Evolutionary conservation across 2,113 vertebrate species (phyloP), one percentile per base, ranked within the genome.

Genomic region (Oryzias javanicus): DNA sequence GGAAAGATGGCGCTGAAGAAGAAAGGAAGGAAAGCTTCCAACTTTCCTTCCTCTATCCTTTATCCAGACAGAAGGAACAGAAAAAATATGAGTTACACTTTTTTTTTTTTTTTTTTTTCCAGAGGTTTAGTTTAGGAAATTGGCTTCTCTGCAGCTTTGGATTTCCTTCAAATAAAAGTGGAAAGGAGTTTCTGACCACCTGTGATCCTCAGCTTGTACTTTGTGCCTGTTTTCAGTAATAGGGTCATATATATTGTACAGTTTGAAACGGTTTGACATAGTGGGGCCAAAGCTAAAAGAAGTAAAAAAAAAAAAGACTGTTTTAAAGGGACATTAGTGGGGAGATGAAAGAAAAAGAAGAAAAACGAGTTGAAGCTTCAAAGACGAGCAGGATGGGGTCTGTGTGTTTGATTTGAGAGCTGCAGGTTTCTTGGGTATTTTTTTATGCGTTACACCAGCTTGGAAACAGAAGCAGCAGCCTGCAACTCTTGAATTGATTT

Each of bases 401-500:
- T 51, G 54, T 17, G 35, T 1, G 46, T 49, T 20, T 27, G 63
- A 18, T 35, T 15, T 35, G 29, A 40, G 27, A 24, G 15, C 6
- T 22, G 48, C 42, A 48, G 55, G 6, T 20, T 44, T 18, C 52
- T 24, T 22, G 48, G 29, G 49, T 76, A 60, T 51, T 60, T 78
- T 35, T 75, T 69, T 49, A 27, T 35, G 10, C 29, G 5, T 18
- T 65, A 20, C 89, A 82, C 89, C 86, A 90, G 85, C 89, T 91
- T 91, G 92, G 93, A 94, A 88, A 89, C 78, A 63, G 80, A 81
- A 82, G 85, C 72, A 88, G 82, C 88, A 86, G 90, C 87, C 90
- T 90, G 82, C 81, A 78, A 89, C 91, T 89, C 90, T 89, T 91
- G 92, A 93, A 88, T 92, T 92, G 92, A 91, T 91, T 88, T 90